A percentile compares a stretch with the other conserved stretches of the same genome.
phyloP scores from a whole-genome alignment of 2,113 vertebrate species.

The Lepus europaeus region DNA sequence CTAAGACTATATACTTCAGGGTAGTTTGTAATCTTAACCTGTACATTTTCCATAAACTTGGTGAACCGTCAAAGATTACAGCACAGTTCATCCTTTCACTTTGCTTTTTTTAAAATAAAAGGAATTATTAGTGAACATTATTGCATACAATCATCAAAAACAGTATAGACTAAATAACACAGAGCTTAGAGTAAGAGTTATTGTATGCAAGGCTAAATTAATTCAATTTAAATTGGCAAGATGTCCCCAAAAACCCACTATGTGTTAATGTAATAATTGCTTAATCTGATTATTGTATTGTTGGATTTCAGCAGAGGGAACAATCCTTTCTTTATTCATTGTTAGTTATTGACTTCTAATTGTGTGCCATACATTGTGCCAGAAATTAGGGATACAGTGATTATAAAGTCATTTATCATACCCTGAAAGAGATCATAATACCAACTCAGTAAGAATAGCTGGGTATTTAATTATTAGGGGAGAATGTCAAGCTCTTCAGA shows the following conservation, averaged over 20 bases:
- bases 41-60: background rate
- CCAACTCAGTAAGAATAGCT: background rate
- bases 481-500: background rate
- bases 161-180: background rate
- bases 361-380: background rate
- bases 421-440: background rate
- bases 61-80: conserved; percentile 10
- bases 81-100: conserved; percentile 5
- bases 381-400: background rate
- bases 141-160: background rate
- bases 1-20: background rate
- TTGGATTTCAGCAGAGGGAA: background rate
- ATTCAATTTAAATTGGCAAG: background rate
- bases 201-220: background rate
- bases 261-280: background rate
- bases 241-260: background rate
- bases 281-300: background rate
- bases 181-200: background rate
- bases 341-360: background rate
- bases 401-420: background rate
- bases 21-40: background rate
- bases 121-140: background rate
- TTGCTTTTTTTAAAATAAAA: background rate
- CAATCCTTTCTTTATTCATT: conserved; percentile 7
- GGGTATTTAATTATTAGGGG: background rate